Percentiles rank a stretch among this genome's conserved stretches.
These are phyloP conservation scores for Tarsius wallacei DNA, from an alignment of 2,797 vertebrate species.

Conservation along the genomic window DNA sequence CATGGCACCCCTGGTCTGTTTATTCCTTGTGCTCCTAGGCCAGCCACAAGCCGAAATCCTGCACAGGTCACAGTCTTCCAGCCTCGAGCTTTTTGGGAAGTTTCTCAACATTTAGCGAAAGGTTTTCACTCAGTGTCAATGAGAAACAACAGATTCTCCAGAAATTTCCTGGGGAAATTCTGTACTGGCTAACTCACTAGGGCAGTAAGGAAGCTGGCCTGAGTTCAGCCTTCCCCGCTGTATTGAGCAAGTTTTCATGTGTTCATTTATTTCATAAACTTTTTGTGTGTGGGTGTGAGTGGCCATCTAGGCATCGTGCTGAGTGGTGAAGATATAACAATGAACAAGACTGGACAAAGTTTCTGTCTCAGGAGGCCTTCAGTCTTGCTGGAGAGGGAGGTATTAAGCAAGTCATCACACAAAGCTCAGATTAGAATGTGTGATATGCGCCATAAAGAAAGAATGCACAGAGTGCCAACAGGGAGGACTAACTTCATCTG, in stretches of 20 bases:
- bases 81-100: background rate
- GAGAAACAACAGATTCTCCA: background rate
- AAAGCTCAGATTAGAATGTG: background rate
- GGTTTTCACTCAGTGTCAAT: background rate
- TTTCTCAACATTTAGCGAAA: slow-evolving; percentile 31
- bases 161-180: slow-evolving; percentile 1
- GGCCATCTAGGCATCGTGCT: background rate
- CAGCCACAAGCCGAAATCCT: background rate
- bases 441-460: background rate
- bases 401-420: background rate
- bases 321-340: background rate
- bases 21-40: background rate
- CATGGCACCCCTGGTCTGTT: background rate
- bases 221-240: background rate
- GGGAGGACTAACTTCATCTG: background rate
- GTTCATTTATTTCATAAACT: background rate
- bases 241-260: background rate
- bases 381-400: background rate
- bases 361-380: background rate
- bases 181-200: background rate
- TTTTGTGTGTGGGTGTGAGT: background rate
- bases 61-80: background rate
- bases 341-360: background rate
- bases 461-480: background rate
- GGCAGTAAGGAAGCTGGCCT: background rate